Base-by-base conservation (phyloP, 92 coral and sea anemone species). In the Virgularia gustaviana region DNA sequence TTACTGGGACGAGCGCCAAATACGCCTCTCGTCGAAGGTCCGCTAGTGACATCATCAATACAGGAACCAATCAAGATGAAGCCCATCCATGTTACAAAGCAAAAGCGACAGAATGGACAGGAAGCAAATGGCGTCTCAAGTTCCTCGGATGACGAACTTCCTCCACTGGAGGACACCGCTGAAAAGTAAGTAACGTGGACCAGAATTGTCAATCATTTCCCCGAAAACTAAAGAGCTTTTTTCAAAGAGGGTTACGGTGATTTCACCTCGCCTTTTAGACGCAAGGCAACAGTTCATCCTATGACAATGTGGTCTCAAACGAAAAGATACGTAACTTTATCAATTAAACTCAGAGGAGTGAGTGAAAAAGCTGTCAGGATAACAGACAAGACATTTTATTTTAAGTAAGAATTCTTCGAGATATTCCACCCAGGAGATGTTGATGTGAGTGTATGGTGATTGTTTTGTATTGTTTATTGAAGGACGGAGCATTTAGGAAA, bases 271-370 rank as follows among this genome's bases (percentile, higher is more conserved):
- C 51, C 3, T n/a, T 51, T 8, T 49, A 68, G 75, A 1, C 29
- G 9, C 23, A 30, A 6, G 12, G 70, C 79, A 29, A 45, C 64
- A 33, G 79, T 81, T 15, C 95, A 88, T 64, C 97, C 97, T 8
- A 74, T 72, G 70, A 88, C 97, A 39, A 78, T 83, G 59, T 91
- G 97, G 97, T 91, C 97, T 25, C 97, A 91, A 66, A 86, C 95
- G 0, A 88, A 83, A 68, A 87, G 85, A 28, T 77, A 79, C 47
- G 85, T 91, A 15, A 81, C 95, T 41, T 78, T 91, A 57, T 85
- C 86, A 33, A 86, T 91, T 59, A 88, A 84, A 42, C 64, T 91
- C 35, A 86, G 95, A 49, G 97, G 95, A 5, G 97, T 88, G 12
- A 67, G 73, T 13, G 72, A 55, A 27, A 81, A 83, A 10, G 57